Conservation (phyloP, 2,888 invertebrate species). For the Euplagia quadripunctaria region DNA sequence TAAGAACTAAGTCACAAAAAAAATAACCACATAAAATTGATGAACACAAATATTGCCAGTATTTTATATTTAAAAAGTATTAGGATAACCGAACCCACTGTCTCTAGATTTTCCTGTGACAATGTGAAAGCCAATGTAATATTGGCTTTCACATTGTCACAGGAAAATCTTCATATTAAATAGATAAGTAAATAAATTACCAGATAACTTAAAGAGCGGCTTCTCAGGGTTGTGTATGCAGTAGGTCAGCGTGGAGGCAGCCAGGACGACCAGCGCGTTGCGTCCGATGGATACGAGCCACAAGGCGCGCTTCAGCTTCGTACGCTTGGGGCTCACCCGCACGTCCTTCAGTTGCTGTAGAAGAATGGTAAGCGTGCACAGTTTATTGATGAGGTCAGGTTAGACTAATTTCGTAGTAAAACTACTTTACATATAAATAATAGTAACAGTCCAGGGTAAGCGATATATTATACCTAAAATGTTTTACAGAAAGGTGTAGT, state of each 20-base stretch:
- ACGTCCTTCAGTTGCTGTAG: slow-evolving; percentile 89
- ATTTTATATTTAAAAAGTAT: background rate
- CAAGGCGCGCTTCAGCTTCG: slow-evolving; percentile 71
- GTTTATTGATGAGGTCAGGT: no score
- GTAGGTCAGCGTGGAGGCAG: slow-evolving; percentile 89
- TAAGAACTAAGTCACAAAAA: no score
- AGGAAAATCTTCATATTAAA: background rate
- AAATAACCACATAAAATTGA: background rate
- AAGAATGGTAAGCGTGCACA: background rate
- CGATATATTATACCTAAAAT: no score
- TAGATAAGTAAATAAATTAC: slow-evolving; percentile 54
- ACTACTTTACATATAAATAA: no score
- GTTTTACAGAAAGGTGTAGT: no score
- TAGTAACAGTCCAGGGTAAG: no score
- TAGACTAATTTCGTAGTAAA: no score
- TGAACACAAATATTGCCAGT: background rate
- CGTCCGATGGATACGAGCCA: slow-evolving; percentile 93
- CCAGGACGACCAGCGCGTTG: slow-evolving; percentile 92
- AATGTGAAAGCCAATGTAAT: background rate
- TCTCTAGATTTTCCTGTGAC: background rate
- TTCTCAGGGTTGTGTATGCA: slow-evolving; percentile 76
- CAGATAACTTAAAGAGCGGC: slow-evolving; percentile 90
- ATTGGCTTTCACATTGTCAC: no score
- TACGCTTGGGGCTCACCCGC: slow-evolving; percentile 71
- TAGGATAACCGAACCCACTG: background rate